Conservation (phyloP, 2,113 vertebrate species). For the Canis aureus region DNA sequence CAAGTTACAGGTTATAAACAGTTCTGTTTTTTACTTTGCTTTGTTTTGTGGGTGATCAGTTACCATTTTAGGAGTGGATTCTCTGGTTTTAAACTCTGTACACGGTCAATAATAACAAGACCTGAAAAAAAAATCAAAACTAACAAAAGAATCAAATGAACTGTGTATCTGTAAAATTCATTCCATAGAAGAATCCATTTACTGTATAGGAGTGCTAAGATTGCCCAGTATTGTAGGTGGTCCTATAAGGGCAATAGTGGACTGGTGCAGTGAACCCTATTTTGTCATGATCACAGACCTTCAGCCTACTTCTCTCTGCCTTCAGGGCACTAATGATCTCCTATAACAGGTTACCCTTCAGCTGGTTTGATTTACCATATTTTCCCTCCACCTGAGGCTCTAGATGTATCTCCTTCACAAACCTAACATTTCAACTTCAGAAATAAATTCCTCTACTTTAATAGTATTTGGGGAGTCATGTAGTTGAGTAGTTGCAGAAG, state of each 20-base stretch:
- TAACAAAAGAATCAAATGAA: background rate
- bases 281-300: background rate
- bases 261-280: background rate
- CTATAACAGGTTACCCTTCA: background rate
- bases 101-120: background rate
- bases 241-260: background rate
- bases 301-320: background rate
- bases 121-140: background rate
- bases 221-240: too few relatives aligned
- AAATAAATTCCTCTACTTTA: background rate
- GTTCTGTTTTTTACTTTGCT: background rate
- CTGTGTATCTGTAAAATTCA: background rate
- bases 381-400: background rate
- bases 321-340: background rate
- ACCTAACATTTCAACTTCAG: background rate
- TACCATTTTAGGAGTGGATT: constrained; percentile 42
- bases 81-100: constrained; percentile 54
- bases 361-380: background rate
- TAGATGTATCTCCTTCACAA: background rate
- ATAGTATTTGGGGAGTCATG: background rate
- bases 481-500: background rate
- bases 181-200: background rate
- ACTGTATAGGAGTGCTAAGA: background rate
- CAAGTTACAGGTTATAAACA: constrained; percentile 43
- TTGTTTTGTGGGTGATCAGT: constrained; percentile 7